Conservation (phyloP, 2,113 vertebrate genomes). For the human region GRCh38 chrX:32600001-32600500, state of each 20-base stretch:
- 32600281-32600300: background rate
- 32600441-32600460: background rate
- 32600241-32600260: background rate
- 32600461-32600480: background rate
- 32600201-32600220: background rate
- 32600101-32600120: conserved; percentile 11
- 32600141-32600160: background rate
- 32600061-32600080: background rate
- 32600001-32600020: conserved; percentile 31
- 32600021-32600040: conserved; percentile 43
- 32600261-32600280: background rate
- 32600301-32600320: background rate
- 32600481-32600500: background rate
- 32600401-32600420: background rate
- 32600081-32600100: background rate
- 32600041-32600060: background rate
- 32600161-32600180: background rate
- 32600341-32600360: background rate
- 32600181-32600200: background rate
- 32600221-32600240: background rate
- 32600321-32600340: background rate
- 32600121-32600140: background rate
- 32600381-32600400: background rate
- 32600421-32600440: background rate
- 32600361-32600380: background rate